A percentile compares a stretch with the other conserved stretches of the same genome.
phyloP scores from a whole-genome alignment of 2,888 invertebrate species.

The Leptinotarsa haldemani region DNA sequence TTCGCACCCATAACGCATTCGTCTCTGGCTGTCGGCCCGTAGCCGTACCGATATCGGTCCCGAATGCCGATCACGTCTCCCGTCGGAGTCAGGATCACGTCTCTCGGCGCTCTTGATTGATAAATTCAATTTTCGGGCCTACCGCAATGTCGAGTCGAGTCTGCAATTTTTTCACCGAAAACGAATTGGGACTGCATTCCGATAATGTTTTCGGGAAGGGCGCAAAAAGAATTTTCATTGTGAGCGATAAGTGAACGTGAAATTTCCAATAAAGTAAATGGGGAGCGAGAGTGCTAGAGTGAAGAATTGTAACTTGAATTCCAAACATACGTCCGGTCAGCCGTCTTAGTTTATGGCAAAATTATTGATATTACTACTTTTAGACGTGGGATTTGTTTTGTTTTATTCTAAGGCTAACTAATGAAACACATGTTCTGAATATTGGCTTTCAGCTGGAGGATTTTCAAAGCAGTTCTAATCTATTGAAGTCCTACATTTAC shows the following conservation, averaged over 20 bases:
- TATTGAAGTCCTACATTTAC: no score
- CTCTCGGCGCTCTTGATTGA: constrained; percentile 50
- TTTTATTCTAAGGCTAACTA: no score
- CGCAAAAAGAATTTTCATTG: constrained; percentile 19
- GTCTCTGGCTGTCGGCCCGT: constrained; percentile 19
- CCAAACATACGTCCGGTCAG: background rate
- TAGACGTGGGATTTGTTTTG: no score
- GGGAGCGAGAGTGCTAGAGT: background rate
- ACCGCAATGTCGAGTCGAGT: constrained; percentile 52
- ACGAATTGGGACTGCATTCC: constrained; percentile 38
- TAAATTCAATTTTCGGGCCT: constrained; percentile 55
- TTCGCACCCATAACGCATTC: background rate
- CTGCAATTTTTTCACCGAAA: constrained; percentile 36
- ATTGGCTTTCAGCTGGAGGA: no score
- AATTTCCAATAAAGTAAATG: background rate
- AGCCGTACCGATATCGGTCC: constrained; percentile 19
- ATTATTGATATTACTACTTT: no score
- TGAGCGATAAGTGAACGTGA: background rate
- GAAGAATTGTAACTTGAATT: background rate
- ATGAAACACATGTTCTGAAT: no score
- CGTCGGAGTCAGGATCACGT: constrained; percentile 44
- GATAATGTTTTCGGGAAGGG: constrained; percentile 16
- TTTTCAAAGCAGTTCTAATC: no score
- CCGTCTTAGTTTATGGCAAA: background rate
- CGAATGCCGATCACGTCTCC: constrained; percentile 52